Evolutionary conservation across 2,797 vertebrate genomes (phyloP), one percentile per base, ranked within the genome.

Genomic region (Synanceia verrucosa): DNA sequence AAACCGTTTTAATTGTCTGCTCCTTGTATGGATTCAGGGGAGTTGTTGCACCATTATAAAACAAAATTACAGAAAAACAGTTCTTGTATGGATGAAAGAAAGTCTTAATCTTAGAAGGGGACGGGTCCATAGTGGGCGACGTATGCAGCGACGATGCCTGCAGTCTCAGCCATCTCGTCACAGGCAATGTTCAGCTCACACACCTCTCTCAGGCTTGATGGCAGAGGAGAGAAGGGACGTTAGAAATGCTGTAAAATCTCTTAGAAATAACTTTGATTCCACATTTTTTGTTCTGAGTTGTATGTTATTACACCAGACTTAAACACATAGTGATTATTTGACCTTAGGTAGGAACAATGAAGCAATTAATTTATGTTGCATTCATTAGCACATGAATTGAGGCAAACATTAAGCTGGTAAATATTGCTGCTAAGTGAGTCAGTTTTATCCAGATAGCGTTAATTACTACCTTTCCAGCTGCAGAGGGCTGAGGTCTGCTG

Each of bases 101-200:
- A 58, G 62, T 36, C 26, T 69, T 50, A 13, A n/a, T 43, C 51
- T 88, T 93, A 93, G 83, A 84, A 81, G 61, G 90, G 50, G 0
- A 94, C 73, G 0, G 91, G 91, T 63, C 96, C 94, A 16, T 96
- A 97, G 86, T 93, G 94, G 26, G 65, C 86, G 2, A 70, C 88
- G 87, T 97, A 97, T 0, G 96, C 96, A 1, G 91, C 88, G 0
- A 93, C 70, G 44, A 97, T 96, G 61, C 96, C 96, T 0, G 91
- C 78, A 1, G 94, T 94, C 4, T 96, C 94, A 0, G 96, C 93
- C 89, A 96, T 94, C 62, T 95, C 91, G 5, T 96, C 94, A 52
- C 96, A 97, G 61, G 90, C 95, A 0, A 84, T 18, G 8, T 95
- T 94, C 71, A 88, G 67, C 68, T 97, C 96, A 58, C 96, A 97